Evolutionary conservation across 2,888 invertebrate species (phyloP), one percentile per base, ranked within the genome.

Genomic region (Aspidapion aeneum): DNA sequence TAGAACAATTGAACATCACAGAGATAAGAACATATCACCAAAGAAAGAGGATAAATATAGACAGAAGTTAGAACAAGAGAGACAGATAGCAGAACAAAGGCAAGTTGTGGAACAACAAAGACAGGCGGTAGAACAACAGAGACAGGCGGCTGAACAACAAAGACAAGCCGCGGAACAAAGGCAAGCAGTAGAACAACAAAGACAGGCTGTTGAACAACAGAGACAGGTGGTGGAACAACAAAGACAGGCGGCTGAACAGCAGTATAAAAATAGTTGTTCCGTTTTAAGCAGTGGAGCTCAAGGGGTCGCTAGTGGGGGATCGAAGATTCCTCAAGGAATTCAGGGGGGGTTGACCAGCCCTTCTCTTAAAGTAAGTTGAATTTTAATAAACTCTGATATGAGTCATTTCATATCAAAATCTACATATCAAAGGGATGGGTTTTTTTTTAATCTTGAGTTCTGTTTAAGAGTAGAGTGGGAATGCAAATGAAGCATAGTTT

Each of bases 51-150:
- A 76, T 12, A 71, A 69, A 21, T 63, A 21, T 16, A 74, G 68
- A 61, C 63, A 58, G 58, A 68, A 69, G 51, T 54, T 57, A 5
- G 70, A 72, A 21, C 63, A 67, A 55, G 70, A 70, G 9, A 54
- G 35, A 12, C 35, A 35, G 35, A 52, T 51, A 69, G 66, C 55
- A 62, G 63, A 51, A 66, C 69, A 2, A 56, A 60, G 21, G 16
- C 60, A 55, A n/a, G n/a, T n/a, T n/a, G n/a, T n/a, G n/a, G n/a
- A n/a, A n/a, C 74, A 0, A 74, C 74, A 0, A 73, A 69, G 58
- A 74, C 74, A 61, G 74, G 75, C 19, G 75, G 75, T 12, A 71
- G n/a, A n/a, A n/a, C n/a, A 69, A 21, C 62, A 21, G 16, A 74
- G 68, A 61, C 63, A 58, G 58, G 67, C 68, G 51, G 55, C 58